A percentile compares a stretch with the other conserved stretches of the same genome.
phyloP scores from a whole-genome alignment of 2,797 vertebrate genomes.

The Parauchenoglanis punctatus region DNA sequence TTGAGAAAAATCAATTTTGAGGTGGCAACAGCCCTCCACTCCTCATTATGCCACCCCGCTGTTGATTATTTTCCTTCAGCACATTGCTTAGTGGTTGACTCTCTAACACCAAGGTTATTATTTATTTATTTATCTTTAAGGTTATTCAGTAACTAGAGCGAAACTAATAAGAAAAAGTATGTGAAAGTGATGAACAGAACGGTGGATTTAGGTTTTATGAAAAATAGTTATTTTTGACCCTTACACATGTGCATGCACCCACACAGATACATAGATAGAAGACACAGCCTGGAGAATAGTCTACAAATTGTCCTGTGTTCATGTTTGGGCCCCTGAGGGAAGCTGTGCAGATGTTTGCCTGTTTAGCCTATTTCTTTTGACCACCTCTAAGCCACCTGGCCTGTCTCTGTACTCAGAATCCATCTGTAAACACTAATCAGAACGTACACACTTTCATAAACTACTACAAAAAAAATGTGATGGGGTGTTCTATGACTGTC shows the following conservation, averaged over 20 bases:
- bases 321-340: constrained; percentile 35
- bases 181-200: not conserved
- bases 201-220: not conserved
- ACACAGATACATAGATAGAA: not conserved
- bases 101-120: not conserved
- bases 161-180: not conserved
- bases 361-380: constrained; percentile 31
- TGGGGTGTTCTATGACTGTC: not conserved
- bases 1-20: not conserved
- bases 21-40: not conserved
- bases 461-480: not conserved
- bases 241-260: not conserved
- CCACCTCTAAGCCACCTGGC: constrained; percentile 45
- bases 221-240: not conserved
- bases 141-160: not conserved
- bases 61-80: not conserved
- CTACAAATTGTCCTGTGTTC: constrained; percentile 39
- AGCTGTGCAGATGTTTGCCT: constrained; percentile 49
- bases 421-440: constrained; percentile 49
- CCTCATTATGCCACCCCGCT: not conserved
- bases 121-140: not conserved
- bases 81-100: not conserved
- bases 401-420: constrained; percentile 22
- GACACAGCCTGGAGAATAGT: constrained; percentile 20
- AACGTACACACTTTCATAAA: not conserved